Base-by-base conservation (phyloP, 2,888 invertebrate genomes). In the Galeruca laticollis region DNA sequence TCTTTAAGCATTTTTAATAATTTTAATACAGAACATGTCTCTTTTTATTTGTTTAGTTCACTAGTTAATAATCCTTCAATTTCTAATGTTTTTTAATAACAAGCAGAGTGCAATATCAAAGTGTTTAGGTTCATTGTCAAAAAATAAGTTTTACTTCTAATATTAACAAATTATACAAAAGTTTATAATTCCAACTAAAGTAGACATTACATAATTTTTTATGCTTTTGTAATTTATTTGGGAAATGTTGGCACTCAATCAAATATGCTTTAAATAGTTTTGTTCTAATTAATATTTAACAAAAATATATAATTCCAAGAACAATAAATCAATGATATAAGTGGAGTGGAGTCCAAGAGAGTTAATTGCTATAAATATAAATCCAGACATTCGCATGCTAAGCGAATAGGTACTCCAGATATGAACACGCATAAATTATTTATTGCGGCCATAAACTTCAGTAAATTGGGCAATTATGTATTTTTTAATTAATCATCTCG, bases 301-400 rank as follows among this genome's bases (percentile, higher is more conserved):
- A 26, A 3, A 26, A n/a, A n/a, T 3, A 43, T 43, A 43, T n/a
- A n/a, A 15, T 43, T 10, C 43, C 6, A 6, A n/a, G n/a, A 43
- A 43, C 43, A 43, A 43, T 43, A 43, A 43, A 43, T 47, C 43
- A 47, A 15, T 47, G 18, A 47, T 15, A 47, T n/a, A 47, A 15
- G 43, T 47, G 43, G n/a, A 40, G 43, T 43, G 15, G 47, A 47
- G 2, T 9, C n/a, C n/a, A 47, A 47, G 47, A 47, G 8, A 40
- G 1, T 40, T n/a, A 40, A 18, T 47, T 47, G 18, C 47, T 47
- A 9, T 47, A 47, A 47, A 47, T 47, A 47, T 47, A 18, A 18
- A 47, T 47, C 47, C 47, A 47, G 47, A 47, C 18, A 47, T 47
- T 47, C 15, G 18, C 18, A 8, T 47, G 47, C 47, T 47, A 47